phyloP scores from a whole-genome alignment of 92 coral and sea anemone species.

The Chrysogorgia sp. region DNA sequence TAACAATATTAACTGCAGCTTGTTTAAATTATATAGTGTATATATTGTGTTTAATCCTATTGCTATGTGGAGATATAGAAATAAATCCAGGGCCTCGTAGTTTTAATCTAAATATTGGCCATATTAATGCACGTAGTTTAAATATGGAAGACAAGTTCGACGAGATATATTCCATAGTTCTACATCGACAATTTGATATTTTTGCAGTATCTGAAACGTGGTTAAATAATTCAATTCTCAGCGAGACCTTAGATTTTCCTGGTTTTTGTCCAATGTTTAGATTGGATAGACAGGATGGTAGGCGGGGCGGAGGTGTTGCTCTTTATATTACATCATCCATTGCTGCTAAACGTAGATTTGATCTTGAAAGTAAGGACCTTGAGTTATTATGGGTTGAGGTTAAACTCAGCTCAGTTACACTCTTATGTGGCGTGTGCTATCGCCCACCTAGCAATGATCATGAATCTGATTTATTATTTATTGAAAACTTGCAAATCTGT shows the following conservation, averaged over 20 bases:
- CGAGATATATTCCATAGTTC: conserved; percentile 4
- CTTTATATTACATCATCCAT: not conserved
- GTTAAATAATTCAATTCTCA: conserved; percentile 16
- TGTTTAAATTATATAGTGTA: no score
- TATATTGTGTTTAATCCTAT: no score
- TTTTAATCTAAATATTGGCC: no score
- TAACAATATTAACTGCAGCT: no score
- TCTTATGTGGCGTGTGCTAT: conserved; percentile 10
- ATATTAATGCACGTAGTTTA: conserved; percentile 1
- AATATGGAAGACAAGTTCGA: not conserved
- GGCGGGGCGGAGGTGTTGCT: conserved; percentile 28
- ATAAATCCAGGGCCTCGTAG: no score
- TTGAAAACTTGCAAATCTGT: conserved; percentile 9
- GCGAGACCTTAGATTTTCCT: not conserved
- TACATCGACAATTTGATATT: conserved; percentile 8
- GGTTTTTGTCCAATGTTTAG: conserved; percentile 16
- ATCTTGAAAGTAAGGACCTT: not conserved
- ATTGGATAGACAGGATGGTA: conserved; percentile 20
- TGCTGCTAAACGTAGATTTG: conserved; percentile 12
- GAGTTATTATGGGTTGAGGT: conserved; percentile 6
- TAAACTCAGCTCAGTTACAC: not conserved
- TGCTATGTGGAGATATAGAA: no score
- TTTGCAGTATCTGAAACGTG: conserved; percentile 4
- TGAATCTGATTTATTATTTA: not conserved
- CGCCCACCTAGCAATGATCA: conserved; percentile 9